These are phyloP conservation scores for Aramus guarauna DNA, from an alignment of 2,113 vertebrate genomes.

Conservation along the genomic window DNA sequence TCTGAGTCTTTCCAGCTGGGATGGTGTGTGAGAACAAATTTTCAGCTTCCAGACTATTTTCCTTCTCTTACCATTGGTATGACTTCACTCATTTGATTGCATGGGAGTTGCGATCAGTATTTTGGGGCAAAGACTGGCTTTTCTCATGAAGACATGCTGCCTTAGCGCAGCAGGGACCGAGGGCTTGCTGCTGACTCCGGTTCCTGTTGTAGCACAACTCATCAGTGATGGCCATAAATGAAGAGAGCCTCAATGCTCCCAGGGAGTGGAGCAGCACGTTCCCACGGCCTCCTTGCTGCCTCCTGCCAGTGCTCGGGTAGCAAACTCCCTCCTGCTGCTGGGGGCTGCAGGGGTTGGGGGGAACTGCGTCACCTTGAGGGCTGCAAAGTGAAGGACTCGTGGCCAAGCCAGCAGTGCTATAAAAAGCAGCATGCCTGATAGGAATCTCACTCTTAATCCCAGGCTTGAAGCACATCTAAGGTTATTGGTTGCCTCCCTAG, in stretches of 20 bases:
- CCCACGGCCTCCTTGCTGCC: background rate
- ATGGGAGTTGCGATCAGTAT: background rate
- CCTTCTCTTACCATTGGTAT: background rate
- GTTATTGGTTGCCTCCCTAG: background rate
- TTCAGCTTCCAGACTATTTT: background rate
- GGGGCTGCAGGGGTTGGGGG: background rate
- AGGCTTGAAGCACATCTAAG: background rate
- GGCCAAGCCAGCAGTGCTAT: background rate
- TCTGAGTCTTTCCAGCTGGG: background rate
- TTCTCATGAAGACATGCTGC: background rate
- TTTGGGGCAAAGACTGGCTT: background rate
- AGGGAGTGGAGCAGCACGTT: background rate
- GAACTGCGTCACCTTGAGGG: fast-evolving
- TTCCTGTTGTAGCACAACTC: background rate
- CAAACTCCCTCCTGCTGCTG: background rate
- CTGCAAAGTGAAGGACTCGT: background rate
- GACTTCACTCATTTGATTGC: background rate
- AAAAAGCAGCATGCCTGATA: background rate
- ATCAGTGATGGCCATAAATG: fast-evolving
- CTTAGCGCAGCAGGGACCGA: fast-evolving
- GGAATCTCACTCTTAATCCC: background rate
- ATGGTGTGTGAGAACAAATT: background rate
- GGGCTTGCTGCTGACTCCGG: background rate
- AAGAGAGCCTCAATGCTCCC: background rate
- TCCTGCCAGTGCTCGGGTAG: background rate